Evolutionary conservation across 2,797 vertebrate species (phyloP).

Genomic region (Platyrinchus mystaceus): DNA sequence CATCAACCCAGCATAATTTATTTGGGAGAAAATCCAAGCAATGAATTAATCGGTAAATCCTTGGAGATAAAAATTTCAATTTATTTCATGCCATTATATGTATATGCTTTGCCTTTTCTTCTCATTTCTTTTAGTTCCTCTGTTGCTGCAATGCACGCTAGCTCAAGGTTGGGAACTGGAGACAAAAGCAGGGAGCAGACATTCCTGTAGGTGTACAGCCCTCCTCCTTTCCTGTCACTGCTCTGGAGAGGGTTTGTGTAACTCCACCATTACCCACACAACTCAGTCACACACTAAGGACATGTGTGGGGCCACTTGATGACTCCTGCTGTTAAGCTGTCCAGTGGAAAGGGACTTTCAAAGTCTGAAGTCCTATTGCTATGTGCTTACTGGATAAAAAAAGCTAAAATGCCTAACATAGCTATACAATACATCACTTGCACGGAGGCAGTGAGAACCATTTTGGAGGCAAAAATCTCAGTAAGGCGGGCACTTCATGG

Average conservation of each 20-base stretch:
- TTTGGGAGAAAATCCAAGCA: neutral
- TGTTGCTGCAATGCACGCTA: neutral
- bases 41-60: neutral
- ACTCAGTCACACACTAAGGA: neutral
- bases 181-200: neutral
- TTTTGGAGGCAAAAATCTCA: neutral
- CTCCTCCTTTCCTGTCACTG: neutral
- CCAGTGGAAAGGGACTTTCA: neutral
- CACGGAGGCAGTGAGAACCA: neutral
- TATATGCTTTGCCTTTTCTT: neutral
- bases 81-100: accelerated
- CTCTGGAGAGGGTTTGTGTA: neutral
- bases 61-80: neutral
- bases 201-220: neutral
- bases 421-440: neutral
- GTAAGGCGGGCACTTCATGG: neutral
- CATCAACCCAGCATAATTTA: neutral
- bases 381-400: neutral
- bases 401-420: neutral
- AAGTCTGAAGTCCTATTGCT: neutral
- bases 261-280: neutral
- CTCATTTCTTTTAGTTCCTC: neutral
- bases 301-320: neutral
- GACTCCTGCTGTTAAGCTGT: neutral
- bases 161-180: neutral